Evolutionary conservation across 53 echinoderm and acorn worm genomes (phyloP).

Genomic region (Luidia sarsii): DNA sequence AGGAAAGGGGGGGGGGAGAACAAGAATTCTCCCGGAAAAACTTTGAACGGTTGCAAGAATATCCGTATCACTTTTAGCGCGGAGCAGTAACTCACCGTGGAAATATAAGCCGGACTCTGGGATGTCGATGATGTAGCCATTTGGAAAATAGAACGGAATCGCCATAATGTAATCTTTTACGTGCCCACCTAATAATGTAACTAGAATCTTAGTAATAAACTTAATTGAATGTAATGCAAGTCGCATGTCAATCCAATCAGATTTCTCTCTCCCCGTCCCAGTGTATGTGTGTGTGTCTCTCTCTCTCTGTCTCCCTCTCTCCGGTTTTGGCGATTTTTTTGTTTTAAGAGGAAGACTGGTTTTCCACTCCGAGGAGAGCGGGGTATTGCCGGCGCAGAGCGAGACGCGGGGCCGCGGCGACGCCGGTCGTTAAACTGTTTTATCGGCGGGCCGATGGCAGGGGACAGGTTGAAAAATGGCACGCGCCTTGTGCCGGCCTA

Average conservation of each 20-base stretch:
- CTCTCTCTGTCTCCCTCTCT: too few species aligned
- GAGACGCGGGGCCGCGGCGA: background rate
- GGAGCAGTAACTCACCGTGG: background rate
- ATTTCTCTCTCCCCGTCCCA: background rate
- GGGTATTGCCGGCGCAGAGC: constrained; percentile 1
- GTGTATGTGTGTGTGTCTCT: background rate
- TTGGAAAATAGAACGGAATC: background rate
- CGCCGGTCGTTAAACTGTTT: constrained; percentile 56
- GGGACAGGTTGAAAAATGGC: constrained; percentile 54
- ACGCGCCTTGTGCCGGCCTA: constrained; percentile 35
- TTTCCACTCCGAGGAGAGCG: constrained; percentile 8
- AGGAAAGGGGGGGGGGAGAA: too few species aligned
- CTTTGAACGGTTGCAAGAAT: too few species aligned
- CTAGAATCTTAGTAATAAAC: background rate
- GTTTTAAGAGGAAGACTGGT: too few species aligned
- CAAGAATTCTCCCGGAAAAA: too few species aligned
- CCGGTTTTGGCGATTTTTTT: too few species aligned
- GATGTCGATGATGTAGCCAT: background rate
- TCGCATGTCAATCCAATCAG: constrained; percentile 36
- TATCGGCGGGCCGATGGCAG: constrained; percentile 35
- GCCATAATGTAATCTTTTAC: too few species aligned
- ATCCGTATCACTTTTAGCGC: background rate
- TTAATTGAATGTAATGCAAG: background rate
- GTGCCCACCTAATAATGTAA: background rate
- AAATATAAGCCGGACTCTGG: background rate